Evolutionary conservation across 2,797 vertebrate genomes (phyloP).

Genomic region (Melanotaenia nigrans): DNA sequence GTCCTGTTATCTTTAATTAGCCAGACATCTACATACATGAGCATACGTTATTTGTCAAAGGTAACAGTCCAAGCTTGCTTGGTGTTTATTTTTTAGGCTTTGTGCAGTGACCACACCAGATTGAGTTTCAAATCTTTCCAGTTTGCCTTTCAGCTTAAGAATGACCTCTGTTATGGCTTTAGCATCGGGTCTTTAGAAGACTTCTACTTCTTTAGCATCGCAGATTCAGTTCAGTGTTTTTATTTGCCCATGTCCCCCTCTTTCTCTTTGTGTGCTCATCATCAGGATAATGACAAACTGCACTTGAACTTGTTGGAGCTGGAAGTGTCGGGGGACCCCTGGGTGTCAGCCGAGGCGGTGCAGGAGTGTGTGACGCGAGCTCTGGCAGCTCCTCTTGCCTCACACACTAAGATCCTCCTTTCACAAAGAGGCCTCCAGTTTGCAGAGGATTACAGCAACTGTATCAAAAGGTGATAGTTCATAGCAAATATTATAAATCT

Average conservation of each 20-base stretch:
- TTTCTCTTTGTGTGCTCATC: background rate
- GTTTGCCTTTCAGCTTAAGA: too few relatives aligned
- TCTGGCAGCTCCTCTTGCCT: conserved; percentile 82
- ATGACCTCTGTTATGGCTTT: too few relatives aligned
- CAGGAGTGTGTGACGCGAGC: conserved; percentile 86
- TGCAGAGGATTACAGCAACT: conserved; percentile 86
- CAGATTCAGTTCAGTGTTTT: background rate
- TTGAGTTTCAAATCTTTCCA: too few relatives aligned
- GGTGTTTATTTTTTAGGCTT: too few relatives aligned
- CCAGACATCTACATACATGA: too few relatives aligned
- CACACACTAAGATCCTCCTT: conserved; percentile 84
- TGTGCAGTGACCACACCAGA: too few relatives aligned
- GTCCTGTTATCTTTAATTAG: too few relatives aligned
- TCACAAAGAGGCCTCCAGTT: conserved; percentile 88
- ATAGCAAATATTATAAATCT: background rate
- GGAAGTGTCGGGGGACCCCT: conserved; percentile 82
- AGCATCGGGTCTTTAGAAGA: too few relatives aligned
- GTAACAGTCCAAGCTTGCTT: too few relatives aligned
- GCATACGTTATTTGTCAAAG: too few relatives aligned
- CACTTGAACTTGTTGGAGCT: conserved; percentile 88
- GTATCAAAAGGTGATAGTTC: conserved; percentile 82
- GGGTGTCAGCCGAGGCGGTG: conserved; percentile 78
- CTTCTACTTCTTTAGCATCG: too few relatives aligned
- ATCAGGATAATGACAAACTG: conserved; percentile 87
- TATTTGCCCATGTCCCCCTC: background rate